phyloP scores from a whole-genome alignment of 2,113 vertebrate genomes.

The Eulacestoma nigropectus region DNA sequence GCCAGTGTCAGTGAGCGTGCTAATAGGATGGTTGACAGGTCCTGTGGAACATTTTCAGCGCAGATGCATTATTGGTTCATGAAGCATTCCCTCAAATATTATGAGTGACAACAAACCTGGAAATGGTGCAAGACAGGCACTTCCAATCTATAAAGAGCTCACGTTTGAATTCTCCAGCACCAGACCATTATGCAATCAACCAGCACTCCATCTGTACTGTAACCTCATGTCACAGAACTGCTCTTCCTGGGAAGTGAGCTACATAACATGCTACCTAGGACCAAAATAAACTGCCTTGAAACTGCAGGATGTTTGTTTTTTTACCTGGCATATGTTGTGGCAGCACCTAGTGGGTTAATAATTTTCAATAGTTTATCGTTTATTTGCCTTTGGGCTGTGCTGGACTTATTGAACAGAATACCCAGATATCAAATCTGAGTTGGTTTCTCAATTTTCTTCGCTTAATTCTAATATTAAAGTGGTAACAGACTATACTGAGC shows the following conservation, averaged over 20 bases:
- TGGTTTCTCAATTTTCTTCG: slow-evolving; percentile 12
- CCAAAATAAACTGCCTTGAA: slow-evolving; percentile 42
- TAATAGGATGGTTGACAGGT: slow-evolving; percentile 63
- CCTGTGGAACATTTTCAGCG: slow-evolving; percentile 55
- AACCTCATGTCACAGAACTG: slow-evolving; percentile 15
- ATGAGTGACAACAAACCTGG: slow-evolving; percentile 68
- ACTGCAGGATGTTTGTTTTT: not conserved
- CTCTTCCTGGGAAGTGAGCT: slow-evolving; percentile 4
- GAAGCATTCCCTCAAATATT: slow-evolving; percentile 63
- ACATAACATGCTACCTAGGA: not conserved
- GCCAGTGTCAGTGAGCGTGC: slow-evolving; percentile 49
- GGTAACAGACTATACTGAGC: not conserved
- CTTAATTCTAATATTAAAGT: slow-evolving; percentile 23
- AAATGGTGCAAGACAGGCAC: slow-evolving; percentile 46
- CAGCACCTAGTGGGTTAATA: not conserved
- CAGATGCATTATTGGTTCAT: slow-evolving; percentile 59
- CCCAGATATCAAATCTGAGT: not conserved
- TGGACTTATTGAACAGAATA: not conserved
- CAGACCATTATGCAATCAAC: slow-evolving; percentile 40
- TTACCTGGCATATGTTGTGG: not conserved
- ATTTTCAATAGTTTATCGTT: not conserved
- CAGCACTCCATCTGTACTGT: slow-evolving; percentile 5
- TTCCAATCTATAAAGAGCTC: slow-evolving; percentile 47
- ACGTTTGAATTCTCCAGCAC: slow-evolving; percentile 36
- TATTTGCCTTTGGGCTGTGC: not conserved